Conservation (phyloP, 2,888 invertebrate genomes). For the Chrysopilus asiliformis region DNA sequence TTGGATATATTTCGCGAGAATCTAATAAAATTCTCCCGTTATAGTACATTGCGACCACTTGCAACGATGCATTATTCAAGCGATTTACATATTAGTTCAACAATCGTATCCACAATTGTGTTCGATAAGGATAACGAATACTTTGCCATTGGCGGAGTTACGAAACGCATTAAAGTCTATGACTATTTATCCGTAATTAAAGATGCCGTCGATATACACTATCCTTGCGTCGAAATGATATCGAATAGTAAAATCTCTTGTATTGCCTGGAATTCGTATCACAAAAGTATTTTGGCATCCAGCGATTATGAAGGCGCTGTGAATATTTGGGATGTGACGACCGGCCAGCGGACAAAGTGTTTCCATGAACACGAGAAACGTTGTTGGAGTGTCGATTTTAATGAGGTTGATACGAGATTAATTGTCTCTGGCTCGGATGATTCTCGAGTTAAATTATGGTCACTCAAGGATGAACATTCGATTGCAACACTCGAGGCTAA, state of each 20-base stretch:
- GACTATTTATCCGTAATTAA: constrained; percentile 76
- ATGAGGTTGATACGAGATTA: constrained; percentile 74
- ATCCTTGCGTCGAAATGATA: constrained; percentile 82
- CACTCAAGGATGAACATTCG: constrained; percentile 72
- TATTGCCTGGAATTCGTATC: constrained; percentile 87
- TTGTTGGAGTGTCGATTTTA: constrained; percentile 94
- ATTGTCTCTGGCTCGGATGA: constrained; percentile 90
- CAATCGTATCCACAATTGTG: constrained; percentile 83
- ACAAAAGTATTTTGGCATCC: constrained; percentile 74
- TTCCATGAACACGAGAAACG: constrained; percentile 87
- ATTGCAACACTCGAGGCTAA: constrained; percentile 82
- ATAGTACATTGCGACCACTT: constrained; percentile 61
- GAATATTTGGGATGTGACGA: constrained; percentile 81
- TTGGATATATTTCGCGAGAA: constrained; percentile 71
- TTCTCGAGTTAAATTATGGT: constrained; percentile 85
- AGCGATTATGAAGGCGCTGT: constrained; percentile 93
- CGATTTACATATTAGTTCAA: constrained; percentile 76
- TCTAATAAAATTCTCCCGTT: constrained; percentile 72
- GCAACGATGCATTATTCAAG: constrained; percentile 83
- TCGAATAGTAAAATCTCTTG: constrained; percentile 90
- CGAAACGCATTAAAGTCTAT: constrained; percentile 86
- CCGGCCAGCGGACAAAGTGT: constrained; percentile 57
- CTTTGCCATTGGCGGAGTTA: constrained; percentile 92
- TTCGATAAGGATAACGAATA: constrained; percentile 93
- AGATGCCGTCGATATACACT: constrained; percentile 81